Base-by-base conservation (phyloP, 30 jellyfish, hydroid and myxozoan genomes). In the Turritopsis rubra region DNA sequence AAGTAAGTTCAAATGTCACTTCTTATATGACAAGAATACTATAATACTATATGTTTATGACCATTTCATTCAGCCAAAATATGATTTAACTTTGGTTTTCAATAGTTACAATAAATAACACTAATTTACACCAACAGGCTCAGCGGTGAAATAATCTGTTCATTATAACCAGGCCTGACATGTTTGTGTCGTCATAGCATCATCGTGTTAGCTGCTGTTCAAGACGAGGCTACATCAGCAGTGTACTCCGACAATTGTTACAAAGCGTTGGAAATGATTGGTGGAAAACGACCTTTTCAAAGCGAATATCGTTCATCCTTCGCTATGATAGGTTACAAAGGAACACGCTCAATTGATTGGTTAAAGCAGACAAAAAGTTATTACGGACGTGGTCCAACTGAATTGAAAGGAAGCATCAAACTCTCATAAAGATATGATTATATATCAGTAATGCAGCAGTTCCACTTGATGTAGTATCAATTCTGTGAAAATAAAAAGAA, bases 321-420 rank as follows among this genome's bases (percentile, higher is more conserved):
- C 81, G 97, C 97, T 20, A 76, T 91, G 93, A 41, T 87, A 72
- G 97, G 97, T 26, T 91, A 86, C 83, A 91, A 91, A 87, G 97
- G 97, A 21, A 26, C 75, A 84, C 79, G 65, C 25, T 77, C 54
- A 54, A 91, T 90, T 29, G 71, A 88, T 8, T 91, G 97, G 97
- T 72, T 87, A 25, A 83, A 52, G 31, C 92, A 86, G 81, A 66
- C 18, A 54, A 80, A 77, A 28, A 89, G 88, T 26, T 19, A 71
- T 0, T 71, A 73, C 52, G 91, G 95, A n/a, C 75, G 87, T 71
- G 97, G 97, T n/a, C 97, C 97, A 18, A 90, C 97, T 53, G 73
- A 60, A 8, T 75, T 90, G 52, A 90, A 82, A 16, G 85, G 29
- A 20, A 82, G 86, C 29, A 82, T 82, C 52, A 80, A 53, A 16